These are phyloP conservation scores for Parnassius smintheus DNA, from an alignment of 2,888 invertebrate genomes.

Conservation along the genomic window DNA sequence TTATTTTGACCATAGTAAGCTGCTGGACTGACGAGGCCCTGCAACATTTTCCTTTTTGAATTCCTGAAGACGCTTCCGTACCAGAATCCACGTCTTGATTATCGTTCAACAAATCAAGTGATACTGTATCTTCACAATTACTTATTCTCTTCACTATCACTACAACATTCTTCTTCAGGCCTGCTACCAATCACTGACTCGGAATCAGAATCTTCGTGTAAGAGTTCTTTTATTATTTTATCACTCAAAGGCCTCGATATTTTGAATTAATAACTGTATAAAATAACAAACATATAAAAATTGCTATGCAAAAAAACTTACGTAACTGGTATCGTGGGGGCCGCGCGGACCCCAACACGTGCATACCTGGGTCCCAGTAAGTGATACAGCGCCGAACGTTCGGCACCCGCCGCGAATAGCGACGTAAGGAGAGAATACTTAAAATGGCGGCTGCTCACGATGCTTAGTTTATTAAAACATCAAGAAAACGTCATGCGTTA, in stretches of 20 bases:
- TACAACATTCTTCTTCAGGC: too few relatives aligned
- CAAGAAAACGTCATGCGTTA: too few relatives aligned
- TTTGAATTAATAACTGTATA: too few relatives aligned
- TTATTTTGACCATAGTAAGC: slow-evolving; percentile 27
- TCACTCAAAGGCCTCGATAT: too few relatives aligned
- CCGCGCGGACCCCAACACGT: slow-evolving; percentile 18
- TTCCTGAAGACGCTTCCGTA: slow-evolving; percentile 3
- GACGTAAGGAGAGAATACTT: slow-evolving; percentile 22
- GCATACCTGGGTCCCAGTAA: slow-evolving; percentile 11
- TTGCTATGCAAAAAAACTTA: slow-evolving; percentile 16
- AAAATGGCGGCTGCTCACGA: slow-evolving; percentile 20
- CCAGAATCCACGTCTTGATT: too few relatives aligned
- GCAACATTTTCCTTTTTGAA: slow-evolving; percentile 5
- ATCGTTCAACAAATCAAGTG: too few relatives aligned
- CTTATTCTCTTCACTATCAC: too few relatives aligned
- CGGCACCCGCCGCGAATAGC: slow-evolving; percentile 24
- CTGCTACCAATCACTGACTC: too few relatives aligned
- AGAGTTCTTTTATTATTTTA: too few relatives aligned
- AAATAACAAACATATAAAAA: too few relatives aligned
- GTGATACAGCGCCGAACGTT: slow-evolving; percentile 22
- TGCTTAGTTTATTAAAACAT: slow-evolving; percentile 12
- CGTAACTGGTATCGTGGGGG: slow-evolving; percentile 26
- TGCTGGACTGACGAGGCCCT: slow-evolving; percentile 6
- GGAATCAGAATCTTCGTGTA: too few relatives aligned
- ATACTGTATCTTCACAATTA: too few relatives aligned